Evolutionary conservation across 2,888 invertebrate species (phyloP), one percentile per base, ranked within the genome.

Genomic region (Ochropleura leucogaster): DNA sequence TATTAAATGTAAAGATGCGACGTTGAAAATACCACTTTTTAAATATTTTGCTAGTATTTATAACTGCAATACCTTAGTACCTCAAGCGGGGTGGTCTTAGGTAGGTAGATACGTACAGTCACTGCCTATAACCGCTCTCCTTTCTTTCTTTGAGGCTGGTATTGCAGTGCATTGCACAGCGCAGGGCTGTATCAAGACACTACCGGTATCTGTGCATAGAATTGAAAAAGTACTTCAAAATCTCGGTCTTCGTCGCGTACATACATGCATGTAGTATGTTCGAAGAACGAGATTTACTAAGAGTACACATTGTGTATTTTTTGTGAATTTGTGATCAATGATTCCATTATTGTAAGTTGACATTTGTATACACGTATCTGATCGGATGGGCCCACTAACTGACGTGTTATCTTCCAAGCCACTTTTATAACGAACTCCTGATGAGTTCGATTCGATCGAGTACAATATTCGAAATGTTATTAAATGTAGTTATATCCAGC

Each of bases 401-500:
- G 55, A 49, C 53, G 40, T 42, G 65, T 53, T 40, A 16, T 53
- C 77, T 77, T 53, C 64, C 76, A 47, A 53, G 47, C 57, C 75
- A 86, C 67, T 80, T 85, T 84, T 85, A 74, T 77, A 80, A 77
- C 72, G 51, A 74, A 69, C 68, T 79, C 46, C 44, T 44, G 65
- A 68, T 53, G 71, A 57, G 69, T 60, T 69, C 80, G 72, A 80
- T 81, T 79, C 76, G 75, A 83, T 84, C 76, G 74, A 85, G 78
- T 85, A 84, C 77, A 79, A 77, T 79, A 83, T 89, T 89, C 78
- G 67, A 88, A 83, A 90, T 89, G 88, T 91, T 92, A 93, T 86
- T 92, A 92, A 90, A 93, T 77, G 89, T 91, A 92, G 89, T 87
- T 86, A 89, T 74, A 86, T 89, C 89, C 74, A 74, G 6, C 1